Conservation (phyloP, 2,797 vertebrate genomes). For the Microchirus variegatus region DNA sequence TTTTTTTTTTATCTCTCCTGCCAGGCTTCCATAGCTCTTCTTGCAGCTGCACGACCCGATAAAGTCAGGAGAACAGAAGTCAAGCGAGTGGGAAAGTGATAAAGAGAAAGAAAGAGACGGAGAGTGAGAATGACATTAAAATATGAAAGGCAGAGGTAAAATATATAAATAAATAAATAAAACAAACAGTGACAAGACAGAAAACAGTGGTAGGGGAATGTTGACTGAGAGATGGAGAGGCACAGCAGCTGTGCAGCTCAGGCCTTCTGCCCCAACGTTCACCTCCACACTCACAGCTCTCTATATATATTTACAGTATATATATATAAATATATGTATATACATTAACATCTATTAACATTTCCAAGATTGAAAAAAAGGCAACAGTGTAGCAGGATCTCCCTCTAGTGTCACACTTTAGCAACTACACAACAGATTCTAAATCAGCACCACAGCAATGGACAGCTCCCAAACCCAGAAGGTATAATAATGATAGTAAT, state of each 20-base stretch:
- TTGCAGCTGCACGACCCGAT: slow-evolving; percentile 61
- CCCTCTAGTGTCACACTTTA: slow-evolving; percentile 57
- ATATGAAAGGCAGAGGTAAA: slow-evolving; percentile 20
- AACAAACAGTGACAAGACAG: slow-evolving; percentile 18
- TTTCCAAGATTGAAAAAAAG: neutral
- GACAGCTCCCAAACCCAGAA: slow-evolving; percentile 52
- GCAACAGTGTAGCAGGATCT: slow-evolving; percentile 25
- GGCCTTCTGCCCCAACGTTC: too few relatives aligned
- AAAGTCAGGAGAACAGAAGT: slow-evolving; percentile 47
- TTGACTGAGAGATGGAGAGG: slow-evolving; percentile 35
- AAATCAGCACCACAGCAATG: slow-evolving; percentile 62
- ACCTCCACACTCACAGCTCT: neutral
- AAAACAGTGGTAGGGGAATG: slow-evolving; percentile 1
- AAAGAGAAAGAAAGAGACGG: slow-evolving; percentile 19
- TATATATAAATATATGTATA: too few relatives aligned
- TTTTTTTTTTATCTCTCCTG: slow-evolving; percentile 33
- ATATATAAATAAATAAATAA: slow-evolving; percentile 6
- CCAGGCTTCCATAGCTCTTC: slow-evolving; percentile 27
- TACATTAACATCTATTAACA: neutral
- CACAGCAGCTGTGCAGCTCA: slow-evolving; percentile 61
- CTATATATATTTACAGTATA: too few relatives aligned
- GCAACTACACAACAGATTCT: slow-evolving; percentile 30
- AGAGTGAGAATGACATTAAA: slow-evolving; percentile 40
- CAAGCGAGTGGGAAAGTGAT: slow-evolving; percentile 35
- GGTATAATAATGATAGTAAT: neutral